A percentile compares a stretch with the other conserved stretches of the same genome.
phyloP scores from a whole-genome alignment of 1,140 invertebrate species.

The Lepeophtheirus salmonis region DNA sequence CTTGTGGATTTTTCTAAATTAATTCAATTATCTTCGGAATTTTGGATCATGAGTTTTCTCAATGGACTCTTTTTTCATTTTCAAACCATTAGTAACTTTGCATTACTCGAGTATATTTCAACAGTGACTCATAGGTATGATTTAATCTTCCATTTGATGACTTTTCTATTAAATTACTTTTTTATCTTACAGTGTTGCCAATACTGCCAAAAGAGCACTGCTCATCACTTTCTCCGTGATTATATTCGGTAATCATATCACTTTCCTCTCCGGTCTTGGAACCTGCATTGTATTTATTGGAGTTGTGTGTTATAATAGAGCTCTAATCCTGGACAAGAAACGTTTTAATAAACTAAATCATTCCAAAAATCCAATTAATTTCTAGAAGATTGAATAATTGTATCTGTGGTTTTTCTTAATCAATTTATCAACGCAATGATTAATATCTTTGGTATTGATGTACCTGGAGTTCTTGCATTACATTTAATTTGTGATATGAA shows the following conservation, averaged over 20 bases:
- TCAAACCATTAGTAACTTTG: conserved; percentile 68
- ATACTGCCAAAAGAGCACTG: conserved; percentile 62
- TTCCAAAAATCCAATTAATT: too few species aligned
- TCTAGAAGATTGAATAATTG: too few species aligned
- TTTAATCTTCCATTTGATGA: conserved; percentile 15
- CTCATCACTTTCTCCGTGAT: conserved; percentile 63
- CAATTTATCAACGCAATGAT: too few species aligned
- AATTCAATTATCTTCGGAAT: conserved; percentile 30
- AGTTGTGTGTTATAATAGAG: conserved; percentile 56
- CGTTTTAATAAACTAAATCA: too few species aligned
- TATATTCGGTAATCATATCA: conserved; percentile 58
- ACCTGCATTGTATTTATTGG: conserved; percentile 52
- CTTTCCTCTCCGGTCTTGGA: conserved; percentile 50
- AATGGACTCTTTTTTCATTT: conserved; percentile 69
- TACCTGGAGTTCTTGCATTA: too few species aligned
- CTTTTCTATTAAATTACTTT: not conserved
- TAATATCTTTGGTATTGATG: too few species aligned
- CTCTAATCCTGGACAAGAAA: too few species aligned
- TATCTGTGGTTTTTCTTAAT: too few species aligned
- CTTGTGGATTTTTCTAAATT: conserved; percentile 41
- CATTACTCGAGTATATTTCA: conserved; percentile 64
- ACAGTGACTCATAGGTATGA: conserved; percentile 62
- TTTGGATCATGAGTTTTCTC: conserved; percentile 42
- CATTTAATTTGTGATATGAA: too few species aligned
- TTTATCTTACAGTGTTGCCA: conserved; percentile 48